Evolutionary conservation across 2,797 vertebrate species (phyloP).

Genomic region (Chaenodraco wilsoni): DNA sequence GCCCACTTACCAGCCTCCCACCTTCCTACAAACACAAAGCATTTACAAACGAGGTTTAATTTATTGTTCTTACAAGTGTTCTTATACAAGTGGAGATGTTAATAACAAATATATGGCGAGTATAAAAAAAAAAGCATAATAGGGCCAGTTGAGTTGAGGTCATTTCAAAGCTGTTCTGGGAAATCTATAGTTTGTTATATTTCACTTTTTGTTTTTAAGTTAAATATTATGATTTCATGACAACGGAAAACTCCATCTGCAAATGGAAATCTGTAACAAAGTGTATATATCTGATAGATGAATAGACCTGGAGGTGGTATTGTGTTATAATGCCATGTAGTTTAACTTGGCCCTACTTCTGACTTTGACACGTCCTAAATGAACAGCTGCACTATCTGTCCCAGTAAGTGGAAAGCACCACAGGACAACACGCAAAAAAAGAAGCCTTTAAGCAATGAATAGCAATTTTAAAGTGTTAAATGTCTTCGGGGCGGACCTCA

Average conservation of each 20-base stretch:
- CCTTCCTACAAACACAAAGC: not conserved
- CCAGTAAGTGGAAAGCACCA: not conserved
- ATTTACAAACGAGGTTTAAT: conserved; percentile 4
- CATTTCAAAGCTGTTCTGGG: not conserved
- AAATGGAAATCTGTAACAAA: not conserved
- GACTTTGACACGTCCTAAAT: not conserved
- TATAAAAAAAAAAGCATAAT: not conserved
- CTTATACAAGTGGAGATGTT: not conserved
- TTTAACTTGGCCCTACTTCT: not conserved
- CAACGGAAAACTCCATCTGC: not conserved
- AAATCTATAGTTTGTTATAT: too few relatives aligned
- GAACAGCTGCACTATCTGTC: not conserved
- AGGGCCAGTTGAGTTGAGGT: not conserved
- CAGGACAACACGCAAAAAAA: conserved; percentile 1
- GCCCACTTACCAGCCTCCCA: not conserved
- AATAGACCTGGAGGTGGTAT: not conserved
- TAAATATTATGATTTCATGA: not conserved
- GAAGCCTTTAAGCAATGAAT: conserved; percentile 5
- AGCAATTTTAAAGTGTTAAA: conserved; percentile 17
- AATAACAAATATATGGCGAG: not conserved
- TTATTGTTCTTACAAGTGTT: not conserved
- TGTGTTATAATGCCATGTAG: not conserved
- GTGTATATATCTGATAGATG: not conserved
- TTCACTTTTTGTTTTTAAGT: not conserved
- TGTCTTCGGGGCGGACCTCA: conserved; percentile 22